Base-by-base conservation (phyloP, 2,888 invertebrate genomes). In the Oscheius sp. region DNA sequence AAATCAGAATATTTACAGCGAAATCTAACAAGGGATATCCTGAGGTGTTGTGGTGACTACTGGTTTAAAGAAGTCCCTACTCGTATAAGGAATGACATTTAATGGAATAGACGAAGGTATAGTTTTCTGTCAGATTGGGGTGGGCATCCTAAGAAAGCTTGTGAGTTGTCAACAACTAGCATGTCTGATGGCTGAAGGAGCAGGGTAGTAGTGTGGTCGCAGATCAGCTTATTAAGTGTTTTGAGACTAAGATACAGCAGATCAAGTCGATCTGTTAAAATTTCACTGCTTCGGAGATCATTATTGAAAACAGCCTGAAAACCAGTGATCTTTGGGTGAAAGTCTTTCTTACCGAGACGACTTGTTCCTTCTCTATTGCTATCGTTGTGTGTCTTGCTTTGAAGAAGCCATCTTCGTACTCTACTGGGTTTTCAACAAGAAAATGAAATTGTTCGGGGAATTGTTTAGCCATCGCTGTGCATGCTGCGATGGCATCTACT, bases 231-330 rank as follows among this genome's bases (percentile, higher is more conserved):
- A 38, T 78, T 78, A 65, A 81, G 73, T 24, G 67, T 76, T 66
- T 81, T 77, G 49, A 81, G 68, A 32, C 69, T 64, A 49, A 59
- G 56, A 67, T 81, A 81, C 62, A 76, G 56, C 51, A 67, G 54
- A 17, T 81, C 81, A 45, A 80, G 26, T 3, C 65, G 67, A 33
- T 75, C 73, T 12, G 75, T 78, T 22, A 74, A 76, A 38, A 81
- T 75, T 28, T 72, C 74, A 22, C 73, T 56, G n/a, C 77, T 75
- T 22, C 81, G 79, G 4, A 75, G 47, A 12, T 70, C 73, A 47
- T 81, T 81, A 71, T 81, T 81, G 74, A 81, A 81, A 12, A 74
- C 67, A 2, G 73, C 77, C 81, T 81, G 69, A 51, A 80, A 71
- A n/a, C n/a, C n/a, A n/a, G n/a, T n/a, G n/a, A n/a, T n/a, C n/a